A percentile compares a stretch with the other conserved stretches of the same genome.
Evolutionary conservation across 1,140 invertebrate genomes (phyloP).

Genomic region (Linepithema humile): DNA sequence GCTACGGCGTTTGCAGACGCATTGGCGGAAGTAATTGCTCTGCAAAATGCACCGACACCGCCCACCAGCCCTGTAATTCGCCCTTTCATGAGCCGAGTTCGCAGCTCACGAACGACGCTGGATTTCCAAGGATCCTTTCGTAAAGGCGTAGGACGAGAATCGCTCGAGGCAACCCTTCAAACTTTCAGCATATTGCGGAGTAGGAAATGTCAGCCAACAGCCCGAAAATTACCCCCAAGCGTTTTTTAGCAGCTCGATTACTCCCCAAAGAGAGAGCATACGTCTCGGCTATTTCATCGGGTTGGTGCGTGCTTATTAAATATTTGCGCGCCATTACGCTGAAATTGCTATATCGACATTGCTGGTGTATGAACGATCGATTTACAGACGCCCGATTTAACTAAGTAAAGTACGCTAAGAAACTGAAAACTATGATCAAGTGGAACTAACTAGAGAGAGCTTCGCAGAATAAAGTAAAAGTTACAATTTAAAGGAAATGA

Average conservation of each 20-base stretch:
- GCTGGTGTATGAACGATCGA: too few relatives aligned
- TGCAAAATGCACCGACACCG: slow-evolving; percentile 20
- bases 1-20: neutral
- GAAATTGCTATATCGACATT: neutral
- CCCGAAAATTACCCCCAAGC: neutral
- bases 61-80: neutral
- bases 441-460: neutral
- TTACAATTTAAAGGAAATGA: neutral
- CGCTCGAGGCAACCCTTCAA: slow-evolving; percentile 7
- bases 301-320: slow-evolving; percentile 6
- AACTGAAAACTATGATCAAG: neutral
- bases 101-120: neutral
- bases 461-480: neutral
- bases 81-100: neutral
- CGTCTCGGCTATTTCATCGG: neutral
- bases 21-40: slow-evolving; percentile 38
- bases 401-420: neutral
- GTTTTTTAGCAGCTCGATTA: slow-evolving; percentile 7
- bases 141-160: neutral
- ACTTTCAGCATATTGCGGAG: slow-evolving; percentile 9
- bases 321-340: neutral
- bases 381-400: neutral
- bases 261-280: neutral
- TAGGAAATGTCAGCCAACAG: slow-evolving; percentile 12
- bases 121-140: neutral